Evolutionary conservation across 2,888 invertebrate genomes (phyloP), one percentile per base, ranked within the genome.

Genomic region (Drosophila emarginata): DNA sequence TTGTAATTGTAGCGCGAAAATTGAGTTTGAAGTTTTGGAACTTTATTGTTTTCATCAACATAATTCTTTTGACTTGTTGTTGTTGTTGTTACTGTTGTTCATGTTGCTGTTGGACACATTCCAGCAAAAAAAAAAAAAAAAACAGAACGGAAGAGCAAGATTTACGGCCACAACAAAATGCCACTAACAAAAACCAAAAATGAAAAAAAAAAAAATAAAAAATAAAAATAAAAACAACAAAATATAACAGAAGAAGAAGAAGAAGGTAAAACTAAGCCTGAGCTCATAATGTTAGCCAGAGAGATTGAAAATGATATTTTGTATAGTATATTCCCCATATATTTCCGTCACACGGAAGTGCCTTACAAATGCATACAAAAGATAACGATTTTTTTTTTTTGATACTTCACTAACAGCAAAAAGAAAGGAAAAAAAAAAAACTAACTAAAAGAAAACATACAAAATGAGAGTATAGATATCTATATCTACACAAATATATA

Each of bases 281-380:
- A 62, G 18, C 39, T 36, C 32, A 54, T n/a, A 39, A 37, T 26
- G 45, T 45, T 28, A 53, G 11, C 7, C 36, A 58, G 23, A 26
- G 57, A 50, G 50, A 58, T 4, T 26, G 32, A 4, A 54, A 54
- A 7, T 23, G 18, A 63, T 70, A 58, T 51, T 71, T 72, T 71
- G 56, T 23, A 71, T 40, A 72, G 32, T 21, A 58, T 45, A 28
- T 40, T n/a, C 45, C 45, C 45, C 28, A 64, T 74, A 79, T 88
- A 90, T 91, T 91, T 91, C 91, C 91, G 91, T 91, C 91, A 88
- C 90, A 91, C 91, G 91, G 91, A 91, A 89, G 91, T 91, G 91
- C 91, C 91, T 91, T 91, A 91, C 74, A 77, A 78, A 70, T 70
- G 68, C 26, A 70, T 78, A 39, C 64, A 39, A 32, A 56, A 73